These are phyloP conservation scores for Pristis pectinata DNA, from an alignment of 2,797 vertebrate species.

Conservation along the genomic window DNA sequence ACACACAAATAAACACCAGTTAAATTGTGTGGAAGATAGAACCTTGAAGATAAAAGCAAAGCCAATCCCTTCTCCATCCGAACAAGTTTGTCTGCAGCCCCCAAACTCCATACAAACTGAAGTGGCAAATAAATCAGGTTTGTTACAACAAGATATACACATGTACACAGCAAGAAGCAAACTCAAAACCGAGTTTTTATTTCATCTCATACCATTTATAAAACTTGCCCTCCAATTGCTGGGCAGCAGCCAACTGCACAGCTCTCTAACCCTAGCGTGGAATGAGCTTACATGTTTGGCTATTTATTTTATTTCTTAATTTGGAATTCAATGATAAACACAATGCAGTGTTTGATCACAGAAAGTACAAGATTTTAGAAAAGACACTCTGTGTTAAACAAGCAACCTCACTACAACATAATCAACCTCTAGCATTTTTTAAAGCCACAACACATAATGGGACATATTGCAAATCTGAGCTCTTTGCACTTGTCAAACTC, in stretches of 20 bases:
- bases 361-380: neutral
- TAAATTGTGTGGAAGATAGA: neutral
- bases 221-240: neutral
- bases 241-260: neutral
- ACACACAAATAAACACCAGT: neutral
- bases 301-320: neutral
- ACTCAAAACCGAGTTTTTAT: neutral
- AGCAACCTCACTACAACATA: neutral
- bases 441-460: neutral
- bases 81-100: neutral
- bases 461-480: neutral
- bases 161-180: neutral
- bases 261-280: neutral
- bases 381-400: neutral
- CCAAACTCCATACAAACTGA: too few relatives aligned
- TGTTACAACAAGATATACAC: neutral
- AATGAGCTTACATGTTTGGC: neutral
- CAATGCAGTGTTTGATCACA: neutral
- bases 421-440: neutral
- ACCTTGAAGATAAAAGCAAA: neutral
- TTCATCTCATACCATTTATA: neutral
- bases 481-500: neutral
- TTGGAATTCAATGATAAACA: neutral
- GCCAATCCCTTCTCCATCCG: neutral
- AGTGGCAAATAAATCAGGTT: neutral